Percentiles rank a stretch among this genome's conserved stretches.
Conservation (phyloP, 1,140 invertebrate species). For the Drosophila nannoptera region DNA sequence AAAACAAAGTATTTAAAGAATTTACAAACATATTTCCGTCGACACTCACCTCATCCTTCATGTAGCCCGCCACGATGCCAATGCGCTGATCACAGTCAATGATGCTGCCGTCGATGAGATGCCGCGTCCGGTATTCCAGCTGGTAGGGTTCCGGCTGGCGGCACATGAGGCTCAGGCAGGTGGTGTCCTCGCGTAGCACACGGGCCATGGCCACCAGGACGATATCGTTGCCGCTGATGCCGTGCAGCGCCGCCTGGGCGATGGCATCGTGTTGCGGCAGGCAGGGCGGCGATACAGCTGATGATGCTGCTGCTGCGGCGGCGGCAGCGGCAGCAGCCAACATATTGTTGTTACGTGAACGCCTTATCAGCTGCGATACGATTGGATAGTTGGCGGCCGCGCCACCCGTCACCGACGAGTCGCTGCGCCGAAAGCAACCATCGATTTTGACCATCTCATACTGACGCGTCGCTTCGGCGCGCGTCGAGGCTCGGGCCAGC, state of each 20-base stretch:
- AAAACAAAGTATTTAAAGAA: neutral
- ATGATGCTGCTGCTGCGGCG: constrained; percentile 67
- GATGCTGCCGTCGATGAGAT: constrained; percentile 90
- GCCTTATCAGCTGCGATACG: constrained; percentile 80
- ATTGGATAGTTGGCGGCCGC: constrained; percentile 76
- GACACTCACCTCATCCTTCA: constrained; percentile 88
- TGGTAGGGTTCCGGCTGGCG: constrained; percentile 86
- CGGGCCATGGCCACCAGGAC: constrained; percentile 85
- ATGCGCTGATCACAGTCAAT: constrained; percentile 92
- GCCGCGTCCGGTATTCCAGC: constrained; percentile 91
- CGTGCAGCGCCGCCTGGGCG: constrained; percentile 73
- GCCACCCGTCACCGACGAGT: constrained; percentile 79
- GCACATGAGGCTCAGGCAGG: constrained; percentile 82
- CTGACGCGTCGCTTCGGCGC: constrained; percentile 82
- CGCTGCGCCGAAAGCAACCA: constrained; percentile 80
- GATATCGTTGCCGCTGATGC: constrained; percentile 81
- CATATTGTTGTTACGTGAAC: constrained; percentile 78
- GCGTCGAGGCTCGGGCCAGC: constrained; percentile 82
- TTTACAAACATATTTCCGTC: neutral
- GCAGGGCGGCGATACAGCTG: constrained; percentile 61
- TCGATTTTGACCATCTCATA: constrained; percentile 84
- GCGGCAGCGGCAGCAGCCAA: constrained; percentile 60
- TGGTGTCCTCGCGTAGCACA: constrained; percentile 79
- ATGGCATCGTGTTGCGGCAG: constrained; percentile 73
- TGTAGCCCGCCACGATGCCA: constrained; percentile 90